Conservation (phyloP, 2,888 invertebrate species). For the Synergus umbraculus region DNA sequence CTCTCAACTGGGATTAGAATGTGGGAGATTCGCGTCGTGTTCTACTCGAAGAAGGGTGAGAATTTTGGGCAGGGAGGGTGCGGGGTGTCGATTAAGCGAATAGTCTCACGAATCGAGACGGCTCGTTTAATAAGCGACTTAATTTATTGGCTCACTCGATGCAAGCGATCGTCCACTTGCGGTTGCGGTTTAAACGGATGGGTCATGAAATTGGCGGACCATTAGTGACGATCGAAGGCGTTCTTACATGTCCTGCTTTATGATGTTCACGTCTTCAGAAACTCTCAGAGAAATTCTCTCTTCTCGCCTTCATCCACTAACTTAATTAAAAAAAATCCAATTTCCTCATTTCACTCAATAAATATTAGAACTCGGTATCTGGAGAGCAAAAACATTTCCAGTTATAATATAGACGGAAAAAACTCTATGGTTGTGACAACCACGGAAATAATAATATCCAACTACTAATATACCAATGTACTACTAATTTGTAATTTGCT, state of each 20-base stretch:
- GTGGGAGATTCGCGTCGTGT: constrained; percentile 22
- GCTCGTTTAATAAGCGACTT: constrained; percentile 65
- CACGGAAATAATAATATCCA: too few species aligned
- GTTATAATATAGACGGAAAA: too few species aligned
- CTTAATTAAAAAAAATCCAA: too few species aligned
- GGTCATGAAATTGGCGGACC: constrained; percentile 30
- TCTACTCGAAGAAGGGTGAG: constrained; percentile 37
- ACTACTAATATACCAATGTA: too few species aligned
- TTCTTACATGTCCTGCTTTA: constrained; percentile 45
- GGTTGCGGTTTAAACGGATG: constrained; percentile 21
- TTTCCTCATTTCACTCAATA: too few species aligned
- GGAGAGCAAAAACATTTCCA: too few species aligned
- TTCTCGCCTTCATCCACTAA: too few species aligned
- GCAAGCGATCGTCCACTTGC: constrained; percentile 9
- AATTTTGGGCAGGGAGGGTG: constrained; percentile 7
- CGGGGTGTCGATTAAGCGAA: constrained; percentile 64
- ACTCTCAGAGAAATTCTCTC: background rate
- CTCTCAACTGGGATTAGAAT: constrained; percentile 55
- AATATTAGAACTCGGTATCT: too few species aligned
- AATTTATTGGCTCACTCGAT: constrained; percentile 61
- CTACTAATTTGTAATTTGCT: too few species aligned
- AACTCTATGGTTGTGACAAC: too few species aligned
- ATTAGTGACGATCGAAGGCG: constrained; percentile 32
- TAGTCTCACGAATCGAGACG: constrained; percentile 59
- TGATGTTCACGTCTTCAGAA: constrained; percentile 31